Percentiles rank a stretch among this genome's conserved stretches.
Evolutionary conservation across 2,113 vertebrate genomes (phyloP).

Genomic region (pig (Sus scrofa)): DNA sequence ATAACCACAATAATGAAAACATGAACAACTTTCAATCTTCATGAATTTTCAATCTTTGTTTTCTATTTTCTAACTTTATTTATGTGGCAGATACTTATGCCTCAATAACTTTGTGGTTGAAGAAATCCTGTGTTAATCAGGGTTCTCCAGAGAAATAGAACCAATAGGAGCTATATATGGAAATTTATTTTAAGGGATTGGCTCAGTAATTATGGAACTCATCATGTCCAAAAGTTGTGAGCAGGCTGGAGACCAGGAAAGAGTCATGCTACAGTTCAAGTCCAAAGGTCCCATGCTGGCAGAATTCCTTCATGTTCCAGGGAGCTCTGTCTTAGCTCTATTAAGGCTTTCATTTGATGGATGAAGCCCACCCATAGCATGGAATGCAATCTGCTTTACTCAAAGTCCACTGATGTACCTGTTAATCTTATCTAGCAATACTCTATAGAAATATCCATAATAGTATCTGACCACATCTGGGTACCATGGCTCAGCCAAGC

Average conservation of each 20-base stretch:
- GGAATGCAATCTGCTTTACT: background rate
- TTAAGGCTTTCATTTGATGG: background rate
- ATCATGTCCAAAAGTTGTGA: background rate
- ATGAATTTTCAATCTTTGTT: background rate
- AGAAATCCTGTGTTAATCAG: background rate
- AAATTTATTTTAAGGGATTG: background rate
- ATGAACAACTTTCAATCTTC: background rate
- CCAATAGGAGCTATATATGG: background rate
- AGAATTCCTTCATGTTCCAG: background rate
- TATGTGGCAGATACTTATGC: background rate
- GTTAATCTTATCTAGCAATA: background rate
- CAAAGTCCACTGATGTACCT: background rate
- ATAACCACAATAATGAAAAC: background rate
- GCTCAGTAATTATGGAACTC: background rate
- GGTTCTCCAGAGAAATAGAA: background rate
- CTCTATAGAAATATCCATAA: background rate
- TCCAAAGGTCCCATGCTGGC: too few species aligned
- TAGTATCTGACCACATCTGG: background rate
- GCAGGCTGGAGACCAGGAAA: too few species aligned
- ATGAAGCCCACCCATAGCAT: background rate
- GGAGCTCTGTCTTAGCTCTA: background rate
- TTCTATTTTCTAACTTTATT: background rate
- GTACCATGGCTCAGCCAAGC: background rate
- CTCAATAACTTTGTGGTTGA: background rate
- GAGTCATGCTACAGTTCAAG: background rate